Conservation (phyloP, 2,113 vertebrate species). For the Rattus norvegicus region DNA sequence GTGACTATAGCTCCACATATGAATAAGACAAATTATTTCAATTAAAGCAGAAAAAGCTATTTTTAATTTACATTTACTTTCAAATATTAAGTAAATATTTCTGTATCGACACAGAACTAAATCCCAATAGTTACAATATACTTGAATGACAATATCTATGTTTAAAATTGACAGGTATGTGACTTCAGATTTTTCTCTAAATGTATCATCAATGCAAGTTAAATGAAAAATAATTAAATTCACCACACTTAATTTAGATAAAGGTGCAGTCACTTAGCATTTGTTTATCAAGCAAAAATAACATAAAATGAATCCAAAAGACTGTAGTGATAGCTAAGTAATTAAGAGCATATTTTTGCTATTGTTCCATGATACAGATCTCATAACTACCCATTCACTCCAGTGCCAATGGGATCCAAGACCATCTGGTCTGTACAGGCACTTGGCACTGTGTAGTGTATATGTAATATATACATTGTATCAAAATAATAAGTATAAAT, state of each 20-base stretch:
- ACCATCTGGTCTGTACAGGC: neutral
- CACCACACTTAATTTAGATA: neutral
- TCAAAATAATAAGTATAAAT: too few species aligned
- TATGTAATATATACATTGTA: neutral
- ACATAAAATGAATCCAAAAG: neutral
- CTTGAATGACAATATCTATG: neutral
- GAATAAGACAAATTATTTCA: neutral
- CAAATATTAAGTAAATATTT: neutral
- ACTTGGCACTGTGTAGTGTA: neutral
- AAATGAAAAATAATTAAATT: conserved; percentile 42
- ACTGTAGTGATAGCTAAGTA: too few species aligned
- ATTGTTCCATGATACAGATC: neutral
- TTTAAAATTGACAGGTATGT: neutral
- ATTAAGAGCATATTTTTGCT: neutral
- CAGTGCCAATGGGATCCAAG: neutral
- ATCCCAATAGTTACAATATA: neutral
- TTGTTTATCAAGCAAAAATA: neutral
- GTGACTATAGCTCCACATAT: neutral
- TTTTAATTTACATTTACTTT: neutral
- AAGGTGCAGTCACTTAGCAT: neutral
- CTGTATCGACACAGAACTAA: neutral
- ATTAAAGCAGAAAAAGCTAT: neutral
- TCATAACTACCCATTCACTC: neutral
- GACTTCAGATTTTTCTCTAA: neutral
- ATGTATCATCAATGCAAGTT: neutral